These are phyloP conservation scores for Drosophila multiciliata DNA, from an alignment of 2,888 invertebrate species.

Conservation along the genomic window DNA sequence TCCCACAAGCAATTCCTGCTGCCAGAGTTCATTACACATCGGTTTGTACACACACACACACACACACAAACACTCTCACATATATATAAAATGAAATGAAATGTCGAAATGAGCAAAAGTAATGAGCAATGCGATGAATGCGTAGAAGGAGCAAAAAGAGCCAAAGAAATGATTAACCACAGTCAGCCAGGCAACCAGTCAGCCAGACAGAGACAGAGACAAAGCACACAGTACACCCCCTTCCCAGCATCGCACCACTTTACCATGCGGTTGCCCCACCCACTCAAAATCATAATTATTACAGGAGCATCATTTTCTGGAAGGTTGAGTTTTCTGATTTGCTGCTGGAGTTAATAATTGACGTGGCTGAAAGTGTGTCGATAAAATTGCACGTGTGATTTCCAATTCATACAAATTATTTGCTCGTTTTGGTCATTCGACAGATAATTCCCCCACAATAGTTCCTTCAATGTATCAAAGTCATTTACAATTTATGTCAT, in stretches of 20 bases:
- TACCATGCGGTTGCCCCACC: constrained; percentile 21
- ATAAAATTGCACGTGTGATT: constrained; percentile 57
- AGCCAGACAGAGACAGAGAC: constrained; percentile 17
- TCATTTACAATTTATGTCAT: not conserved
- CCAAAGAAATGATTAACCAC: constrained; percentile 70
- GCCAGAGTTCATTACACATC: constrained; percentile 76
- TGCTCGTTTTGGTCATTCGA: constrained; percentile 11
- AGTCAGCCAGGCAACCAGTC: constrained; percentile 3
- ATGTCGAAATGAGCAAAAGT: constrained; percentile 78
- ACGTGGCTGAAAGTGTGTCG: constrained; percentile 21
- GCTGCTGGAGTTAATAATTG: constrained; percentile 41
- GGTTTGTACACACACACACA: constrained; percentile 14
- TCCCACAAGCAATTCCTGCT: constrained; percentile 42
- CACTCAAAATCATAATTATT: constrained; percentile 71
- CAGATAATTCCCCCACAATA: not conserved
- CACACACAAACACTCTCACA: not conserved
- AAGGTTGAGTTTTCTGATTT: constrained; percentile 37
- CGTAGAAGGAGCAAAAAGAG: constrained; percentile 11
- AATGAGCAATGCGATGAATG: constrained; percentile 67
- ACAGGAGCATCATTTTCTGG: constrained; percentile 52
- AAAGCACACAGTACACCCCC: constrained; percentile 5
- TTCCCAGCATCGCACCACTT: not conserved
- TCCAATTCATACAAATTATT: constrained; percentile 53
- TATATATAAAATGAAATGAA: constrained; percentile 57
- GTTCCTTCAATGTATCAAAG: not conserved